These are phyloP conservation scores for Epinotia brunnichana DNA, from an alignment of 2,888 invertebrate species.

Conservation along the genomic window DNA sequence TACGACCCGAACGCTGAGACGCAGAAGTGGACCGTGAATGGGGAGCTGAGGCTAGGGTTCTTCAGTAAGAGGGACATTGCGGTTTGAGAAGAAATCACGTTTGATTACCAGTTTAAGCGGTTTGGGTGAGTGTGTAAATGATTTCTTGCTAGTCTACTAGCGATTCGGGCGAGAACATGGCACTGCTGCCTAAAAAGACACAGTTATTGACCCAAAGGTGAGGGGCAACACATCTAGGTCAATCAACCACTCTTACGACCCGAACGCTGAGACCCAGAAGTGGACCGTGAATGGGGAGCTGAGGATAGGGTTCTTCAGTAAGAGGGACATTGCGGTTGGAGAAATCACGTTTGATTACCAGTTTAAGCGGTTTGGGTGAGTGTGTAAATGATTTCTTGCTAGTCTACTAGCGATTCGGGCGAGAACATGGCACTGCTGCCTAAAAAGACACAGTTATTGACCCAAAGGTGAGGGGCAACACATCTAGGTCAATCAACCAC, in stretches of 20 bases:
- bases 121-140: conserved; percentile 88
- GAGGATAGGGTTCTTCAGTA: conserved; percentile 98
- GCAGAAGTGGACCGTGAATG: conserved; percentile 97
- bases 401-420: too few species aligned
- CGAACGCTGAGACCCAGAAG: conserved; percentile 99
- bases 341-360: conserved; percentile 99
- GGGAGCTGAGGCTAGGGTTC: conserved; percentile 97
- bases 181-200: too few species aligned
- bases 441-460: conserved; percentile 93
- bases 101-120: conserved; percentile 99
- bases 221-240: conserved; percentile 98
- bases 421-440: conserved; percentile 75
- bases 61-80: conserved; percentile 94
- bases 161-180: too few species aligned
- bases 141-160: too few species aligned
- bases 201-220: conserved; percentile 95
- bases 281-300: conserved; percentile 97
- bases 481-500: conserved; percentile 99
- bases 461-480: conserved; percentile 97
- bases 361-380: conserved; percentile 97
- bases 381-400: conserved; percentile 41
- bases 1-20: conserved; percentile 99
- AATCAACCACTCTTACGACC: conserved; percentile 99
- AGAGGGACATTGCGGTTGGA: conserved; percentile 90
- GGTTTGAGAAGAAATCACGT: conserved; percentile 97